Evolutionary conservation across 2,113 vertebrate species (phyloP).

Genomic region (Capreolus pygargus): DNA sequence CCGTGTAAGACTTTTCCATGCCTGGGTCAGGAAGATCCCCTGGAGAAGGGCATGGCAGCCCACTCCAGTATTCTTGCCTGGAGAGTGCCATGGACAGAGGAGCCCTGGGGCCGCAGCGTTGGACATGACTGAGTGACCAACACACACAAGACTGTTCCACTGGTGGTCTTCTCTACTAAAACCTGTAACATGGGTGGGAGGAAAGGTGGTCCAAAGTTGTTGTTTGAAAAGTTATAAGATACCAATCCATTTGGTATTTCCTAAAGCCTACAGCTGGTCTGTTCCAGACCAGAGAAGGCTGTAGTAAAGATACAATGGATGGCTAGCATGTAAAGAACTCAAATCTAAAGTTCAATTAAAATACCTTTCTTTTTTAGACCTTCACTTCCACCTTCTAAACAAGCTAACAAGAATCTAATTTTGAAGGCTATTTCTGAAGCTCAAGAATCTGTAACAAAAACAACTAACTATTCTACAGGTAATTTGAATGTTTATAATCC

Average conservation of each 20-base stretch:
- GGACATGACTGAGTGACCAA: not conserved
- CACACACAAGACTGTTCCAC: not conserved
- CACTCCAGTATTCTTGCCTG: not conserved
- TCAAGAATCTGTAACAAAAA: constrained; percentile 96
- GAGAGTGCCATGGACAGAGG: not conserved
- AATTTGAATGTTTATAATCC: constrained; percentile 48
- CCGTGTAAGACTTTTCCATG: not conserved
- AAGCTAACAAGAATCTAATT: constrained; percentile 98
- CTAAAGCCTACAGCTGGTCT: not conserved
- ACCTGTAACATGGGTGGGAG: not conserved
- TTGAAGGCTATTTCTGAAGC: constrained; percentile 98
- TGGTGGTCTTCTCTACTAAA: not conserved
- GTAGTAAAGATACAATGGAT: not conserved
- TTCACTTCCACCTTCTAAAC: constrained; percentile 94
- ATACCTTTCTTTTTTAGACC: constrained; percentile 83
- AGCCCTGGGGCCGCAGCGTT: not conserved
- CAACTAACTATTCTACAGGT: constrained; percentile 91
- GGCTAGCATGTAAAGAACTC: not conserved
- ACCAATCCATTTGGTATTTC: not conserved
- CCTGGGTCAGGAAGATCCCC: not conserved
- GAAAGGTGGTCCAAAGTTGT: not conserved
- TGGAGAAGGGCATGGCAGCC: not conserved
- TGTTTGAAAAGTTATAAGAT: not conserved
- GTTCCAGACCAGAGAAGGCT: not conserved
- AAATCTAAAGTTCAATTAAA: constrained; percentile 18